These are phyloP conservation scores for Macrobrachium nipponense DNA, from an alignment of 1,140 invertebrate genomes.

Conservation along the genomic window DNA sequence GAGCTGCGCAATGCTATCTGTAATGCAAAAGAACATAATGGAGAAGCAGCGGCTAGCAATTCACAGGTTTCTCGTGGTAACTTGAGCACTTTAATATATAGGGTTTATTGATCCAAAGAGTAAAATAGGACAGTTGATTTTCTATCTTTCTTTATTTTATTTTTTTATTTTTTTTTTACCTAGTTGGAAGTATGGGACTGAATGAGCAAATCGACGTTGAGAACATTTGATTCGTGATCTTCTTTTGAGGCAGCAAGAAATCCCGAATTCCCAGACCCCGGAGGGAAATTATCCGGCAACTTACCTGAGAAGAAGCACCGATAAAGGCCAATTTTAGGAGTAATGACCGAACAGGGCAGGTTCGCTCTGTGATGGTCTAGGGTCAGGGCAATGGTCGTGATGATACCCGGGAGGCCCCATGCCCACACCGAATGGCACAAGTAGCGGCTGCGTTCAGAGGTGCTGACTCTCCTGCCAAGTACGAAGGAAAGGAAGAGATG, in stretches of 20 bases:
- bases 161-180: too few species aligned
- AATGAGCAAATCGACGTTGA: too few species aligned
- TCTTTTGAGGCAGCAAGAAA: too few species aligned
- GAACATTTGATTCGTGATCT: too few species aligned
- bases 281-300: not conserved
- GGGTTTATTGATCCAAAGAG: too few species aligned
- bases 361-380: conserved; percentile 43
- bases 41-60: not conserved
- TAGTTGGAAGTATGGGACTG: too few species aligned
- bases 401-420: conserved; percentile 53
- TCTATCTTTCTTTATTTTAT: too few species aligned
- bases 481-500: not conserved
- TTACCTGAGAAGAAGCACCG: conserved; percentile 62
- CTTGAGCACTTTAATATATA: too few species aligned
- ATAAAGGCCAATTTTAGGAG: conserved; percentile 54
- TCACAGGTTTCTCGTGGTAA: too few species aligned
- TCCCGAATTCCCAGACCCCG: too few species aligned
- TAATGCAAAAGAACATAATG: not conserved
- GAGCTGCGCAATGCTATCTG: conserved; percentile 53
- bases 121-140: too few species aligned
- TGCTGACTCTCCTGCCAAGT: conserved; percentile 41
- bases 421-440: conserved; percentile 60
- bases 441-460: conserved; percentile 40
- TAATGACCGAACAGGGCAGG: conserved; percentile 55
- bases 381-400: conserved; percentile 51